phyloP scores from a whole-genome alignment of 2,113 vertebrate species.

The Petaurus breviceps region DNA sequence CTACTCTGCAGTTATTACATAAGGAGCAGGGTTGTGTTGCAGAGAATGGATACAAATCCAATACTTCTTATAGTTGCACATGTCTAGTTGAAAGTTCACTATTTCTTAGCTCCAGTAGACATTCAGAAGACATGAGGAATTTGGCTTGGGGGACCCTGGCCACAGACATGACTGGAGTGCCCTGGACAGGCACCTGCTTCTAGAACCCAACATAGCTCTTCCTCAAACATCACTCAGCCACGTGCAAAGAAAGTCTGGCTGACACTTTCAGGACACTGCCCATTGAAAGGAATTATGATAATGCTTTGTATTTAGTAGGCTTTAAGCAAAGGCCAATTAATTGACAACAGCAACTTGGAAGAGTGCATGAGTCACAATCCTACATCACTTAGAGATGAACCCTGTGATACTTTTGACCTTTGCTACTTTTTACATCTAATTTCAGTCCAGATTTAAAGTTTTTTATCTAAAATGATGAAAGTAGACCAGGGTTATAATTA shows the following conservation, averaged over 20 bases:
- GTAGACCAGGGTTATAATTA: neutral
- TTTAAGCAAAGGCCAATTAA: constrained; percentile 1
- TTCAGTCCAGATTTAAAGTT: neutral
- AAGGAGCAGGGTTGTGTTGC: constrained; percentile 33
- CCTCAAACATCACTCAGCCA: neutral
- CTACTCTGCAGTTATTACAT: constrained; percentile 39
- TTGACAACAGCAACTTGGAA: neutral
- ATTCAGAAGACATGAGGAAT: neutral
- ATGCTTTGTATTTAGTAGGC: neutral
- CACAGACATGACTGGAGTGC: neutral
- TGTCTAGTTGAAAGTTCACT: neutral
- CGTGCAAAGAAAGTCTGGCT: neutral
- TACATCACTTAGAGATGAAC: neutral
- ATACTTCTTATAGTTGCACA: neutral
- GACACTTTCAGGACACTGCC: neutral
- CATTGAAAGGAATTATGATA: neutral
- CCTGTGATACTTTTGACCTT: neutral
- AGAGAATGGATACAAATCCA: constrained; percentile 10
- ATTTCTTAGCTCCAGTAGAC: neutral
- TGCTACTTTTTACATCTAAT: neutral
- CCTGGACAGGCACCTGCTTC: neutral
- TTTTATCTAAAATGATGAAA: neutral
- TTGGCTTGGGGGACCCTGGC: neutral
- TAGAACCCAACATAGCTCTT: neutral
- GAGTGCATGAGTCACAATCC: neutral